Evolutionary conservation across 1,140 invertebrate genomes (phyloP), one percentile per base, ranked within the genome.

Genomic region (Hyles euphorbiae): DNA sequence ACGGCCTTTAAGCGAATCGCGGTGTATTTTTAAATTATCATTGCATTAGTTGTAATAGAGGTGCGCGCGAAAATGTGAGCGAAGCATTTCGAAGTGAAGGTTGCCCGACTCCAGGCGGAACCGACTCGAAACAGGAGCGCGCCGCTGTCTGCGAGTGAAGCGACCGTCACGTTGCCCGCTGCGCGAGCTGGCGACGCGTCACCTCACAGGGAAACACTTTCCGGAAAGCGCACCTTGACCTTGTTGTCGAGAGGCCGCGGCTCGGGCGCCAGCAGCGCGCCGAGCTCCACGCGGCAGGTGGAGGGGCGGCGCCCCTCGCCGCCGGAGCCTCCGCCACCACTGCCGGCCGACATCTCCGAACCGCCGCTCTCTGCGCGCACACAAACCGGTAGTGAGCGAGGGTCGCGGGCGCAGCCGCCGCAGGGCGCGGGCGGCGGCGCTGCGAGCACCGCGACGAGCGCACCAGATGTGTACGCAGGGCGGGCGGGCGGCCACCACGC

Each of bases 181-280:
- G 22, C 22, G 22, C 22, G 22, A 22, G 22, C 22, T 22, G 32
- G 32, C 40, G 45, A 6, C 43, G 36, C 36, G 36, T 40, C 5
- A 40, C 36, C 36, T 5, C 36, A 8, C 36, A 40, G 8, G 36
- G 36, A 40, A 5, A 40, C 8, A 2, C 36, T 5, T 8, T 40
- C 8, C 36, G 8, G 36, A 8, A 40, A 2, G 33, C 59, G 11
- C 76, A 89, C 87, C 83, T 89, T 89, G 72, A 89, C 88, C 70
- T 89, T 89, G 77, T 81, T 88, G 78, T 88, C 88, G 63, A 75
- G 78, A 56, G 86, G 86, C 58, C 87, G 78, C 65, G 87, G 86
- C 74, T 88, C 86, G 62, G 83, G 77, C 70, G 86, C 84, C 70
- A 88, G 81, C 65, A 88, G 79, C 68, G 81, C 75, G 67, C 86